Conservation (phyloP, 2,797 vertebrate genomes). For the Podargus strigoides region DNA sequence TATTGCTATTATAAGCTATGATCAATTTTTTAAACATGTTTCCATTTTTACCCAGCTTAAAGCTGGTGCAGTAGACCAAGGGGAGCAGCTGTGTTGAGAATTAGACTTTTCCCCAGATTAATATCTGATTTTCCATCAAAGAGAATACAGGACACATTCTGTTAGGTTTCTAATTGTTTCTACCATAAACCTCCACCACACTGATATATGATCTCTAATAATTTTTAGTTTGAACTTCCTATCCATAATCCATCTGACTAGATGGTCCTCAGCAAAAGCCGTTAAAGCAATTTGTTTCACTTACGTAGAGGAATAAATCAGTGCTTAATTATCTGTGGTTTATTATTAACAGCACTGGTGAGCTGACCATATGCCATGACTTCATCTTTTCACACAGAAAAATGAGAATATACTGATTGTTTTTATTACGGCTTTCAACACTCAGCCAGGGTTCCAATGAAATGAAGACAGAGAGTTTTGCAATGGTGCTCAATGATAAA, state of each 20-base stretch:
- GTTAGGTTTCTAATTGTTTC: slow-evolving; percentile 78
- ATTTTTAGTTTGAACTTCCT: slow-evolving; percentile 77
- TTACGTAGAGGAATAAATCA: slow-evolving; percentile 78
- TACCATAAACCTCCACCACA: slow-evolving; percentile 73
- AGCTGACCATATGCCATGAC: slow-evolving; percentile 80
- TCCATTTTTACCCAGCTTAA: slow-evolving; percentile 69
- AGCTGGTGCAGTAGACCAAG: slow-evolving; percentile 58
- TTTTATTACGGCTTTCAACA: slow-evolving; percentile 70
- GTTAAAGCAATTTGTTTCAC: slow-evolving; percentile 80
- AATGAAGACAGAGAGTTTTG: slow-evolving; percentile 5
- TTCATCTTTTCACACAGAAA: slow-evolving; percentile 77
- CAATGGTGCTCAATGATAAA: slow-evolving; percentile 18
- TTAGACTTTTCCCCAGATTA: slow-evolving; percentile 76
- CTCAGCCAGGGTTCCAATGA: neutral
- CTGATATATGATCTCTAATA: slow-evolving; percentile 76
- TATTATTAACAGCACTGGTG: slow-evolving; percentile 77
- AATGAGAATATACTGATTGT: slow-evolving; percentile 72
- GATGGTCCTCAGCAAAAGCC: slow-evolving; percentile 72
- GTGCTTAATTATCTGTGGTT: slow-evolving; percentile 78
- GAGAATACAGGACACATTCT: slow-evolving; percentile 74
- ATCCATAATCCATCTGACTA: slow-evolving; percentile 77
- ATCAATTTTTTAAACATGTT: slow-evolving; percentile 75
- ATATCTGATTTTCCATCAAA: slow-evolving; percentile 79
- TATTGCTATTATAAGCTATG: slow-evolving; percentile 75
- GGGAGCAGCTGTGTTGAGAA: slow-evolving; percentile 74